Conservation (phyloP, 2,113 vertebrate genomes). For the Nothoprocta perdicaria region DNA sequence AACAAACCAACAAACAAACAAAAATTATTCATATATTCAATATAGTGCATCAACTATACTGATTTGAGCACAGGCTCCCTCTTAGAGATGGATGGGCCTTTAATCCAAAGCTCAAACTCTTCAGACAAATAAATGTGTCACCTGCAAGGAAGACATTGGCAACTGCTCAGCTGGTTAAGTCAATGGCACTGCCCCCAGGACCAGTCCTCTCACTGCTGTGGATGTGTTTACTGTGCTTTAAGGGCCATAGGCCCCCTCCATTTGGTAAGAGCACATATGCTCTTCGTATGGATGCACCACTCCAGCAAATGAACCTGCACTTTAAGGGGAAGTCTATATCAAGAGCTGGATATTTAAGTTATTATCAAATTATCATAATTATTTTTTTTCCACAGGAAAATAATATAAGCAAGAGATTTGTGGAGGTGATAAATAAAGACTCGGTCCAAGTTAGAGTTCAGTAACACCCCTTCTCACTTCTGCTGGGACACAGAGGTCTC, state of each 20-base stretch:
- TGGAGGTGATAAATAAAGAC: background rate
- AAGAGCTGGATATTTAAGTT: accelerated
- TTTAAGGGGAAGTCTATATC: background rate
- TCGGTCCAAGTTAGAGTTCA: background rate
- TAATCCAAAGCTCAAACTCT: background rate
- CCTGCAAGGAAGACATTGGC: background rate
- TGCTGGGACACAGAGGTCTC: background rate
- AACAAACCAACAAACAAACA: background rate
- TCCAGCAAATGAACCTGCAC: background rate
- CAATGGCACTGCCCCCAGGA: background rate
- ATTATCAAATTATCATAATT: too few species aligned
- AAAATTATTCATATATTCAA: background rate
- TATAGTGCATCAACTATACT: background rate
- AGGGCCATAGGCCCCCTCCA: background rate
- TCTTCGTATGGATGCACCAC: background rate
- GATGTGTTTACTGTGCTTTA: background rate
- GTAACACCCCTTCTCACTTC: background rate
- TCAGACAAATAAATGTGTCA: background rate
- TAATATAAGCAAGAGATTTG: background rate
- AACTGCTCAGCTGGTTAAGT: background rate
- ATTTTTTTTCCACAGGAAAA: background rate
- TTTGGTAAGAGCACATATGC: background rate
- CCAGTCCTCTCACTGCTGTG: background rate
- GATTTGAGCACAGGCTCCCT: background rate
- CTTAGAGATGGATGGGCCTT: background rate